Base-by-base conservation (phyloP, 2,797 vertebrate species). In the Dendrocincla tyrannina region DNA sequence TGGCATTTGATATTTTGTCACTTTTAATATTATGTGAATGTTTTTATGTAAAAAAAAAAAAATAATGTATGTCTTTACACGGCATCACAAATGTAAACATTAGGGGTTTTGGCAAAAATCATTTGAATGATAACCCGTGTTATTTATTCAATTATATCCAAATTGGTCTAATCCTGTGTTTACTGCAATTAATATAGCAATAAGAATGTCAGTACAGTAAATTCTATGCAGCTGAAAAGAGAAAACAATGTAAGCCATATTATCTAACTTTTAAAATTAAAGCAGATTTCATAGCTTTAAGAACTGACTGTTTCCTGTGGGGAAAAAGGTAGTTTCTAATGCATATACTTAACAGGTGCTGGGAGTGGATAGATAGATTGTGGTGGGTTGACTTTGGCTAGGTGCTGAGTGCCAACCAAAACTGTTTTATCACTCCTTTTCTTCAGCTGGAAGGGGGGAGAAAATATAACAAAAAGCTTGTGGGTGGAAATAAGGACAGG, bases 21-120 rank as follows among this genome's bases (percentile, higher is more conserved):
- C 41, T 68, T 81, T 42, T 67, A 33, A 3, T 46, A 9, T 17
- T 5, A 17, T 22, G 2, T 3, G 18, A 56, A 47, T 14, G 1
- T 5, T 80, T 89, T 76, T 41, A 39, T 56, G 39, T 5, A 23
- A 24, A 47, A 23, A 23, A 58, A 59, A 63, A 76, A 60, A 33
- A 7, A 41, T 37, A 44, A n/a, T 0, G 0, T n/a, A 1, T 28
- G 4, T 66, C 8, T 73, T 81, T 72, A 39, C 5, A 8, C 22
- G 78, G 5, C 11, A 67, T 67, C 22, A 53, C 11, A 85, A 73
- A 74, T 41, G 7, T 22, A 67, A 67, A 52, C 2, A 5, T 53
- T n/a, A 28, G 20, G 14, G 0, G 49, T 83, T 63, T 74, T 32
- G 17, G 5, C 8, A 55, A 66, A 69, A 7, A 15, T 41, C 0